Conservation (phyloP, 2,113 vertebrate species). For the Rostratula benghalensis region DNA sequence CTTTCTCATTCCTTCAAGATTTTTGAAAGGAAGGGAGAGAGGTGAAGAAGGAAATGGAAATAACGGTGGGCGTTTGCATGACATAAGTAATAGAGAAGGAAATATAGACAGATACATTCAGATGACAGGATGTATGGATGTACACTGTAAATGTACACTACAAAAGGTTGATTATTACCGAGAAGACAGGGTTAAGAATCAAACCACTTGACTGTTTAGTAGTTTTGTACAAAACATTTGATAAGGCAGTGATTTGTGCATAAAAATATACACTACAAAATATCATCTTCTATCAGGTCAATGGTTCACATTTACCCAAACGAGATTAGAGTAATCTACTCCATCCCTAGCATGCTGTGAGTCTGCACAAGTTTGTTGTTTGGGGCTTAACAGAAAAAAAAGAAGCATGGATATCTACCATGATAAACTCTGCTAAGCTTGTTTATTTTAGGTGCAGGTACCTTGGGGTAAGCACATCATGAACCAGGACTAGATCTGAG, state of each 20-base stretch:
- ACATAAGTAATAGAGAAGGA: background rate
- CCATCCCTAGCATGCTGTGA: rapidly evolving
- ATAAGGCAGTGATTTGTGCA: background rate
- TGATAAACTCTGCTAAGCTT: background rate
- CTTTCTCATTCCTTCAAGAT: background rate
- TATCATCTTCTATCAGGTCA: background rate
- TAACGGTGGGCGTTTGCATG: background rate
- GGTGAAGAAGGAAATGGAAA: background rate
- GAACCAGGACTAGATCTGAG: rapidly evolving
- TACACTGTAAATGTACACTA: rapidly evolving
- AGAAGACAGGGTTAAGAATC: background rate
- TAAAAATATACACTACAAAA: background rate
- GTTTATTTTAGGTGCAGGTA: background rate
- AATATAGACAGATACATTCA: background rate
- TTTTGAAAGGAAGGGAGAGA: background rate
- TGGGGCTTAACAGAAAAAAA: background rate
- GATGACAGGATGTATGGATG: background rate
- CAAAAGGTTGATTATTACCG: background rate
- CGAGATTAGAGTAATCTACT: background rate
- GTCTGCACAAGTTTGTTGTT: rapidly evolving
- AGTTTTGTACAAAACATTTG: background rate
- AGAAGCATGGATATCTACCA: rapidly evolving
- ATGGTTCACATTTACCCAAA: background rate
- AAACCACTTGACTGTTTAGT: background rate
- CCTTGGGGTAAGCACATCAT: background rate